phyloP scores from a whole-genome alignment of 2,888 invertebrate species.

The Cheilosia urbana region DNA sequence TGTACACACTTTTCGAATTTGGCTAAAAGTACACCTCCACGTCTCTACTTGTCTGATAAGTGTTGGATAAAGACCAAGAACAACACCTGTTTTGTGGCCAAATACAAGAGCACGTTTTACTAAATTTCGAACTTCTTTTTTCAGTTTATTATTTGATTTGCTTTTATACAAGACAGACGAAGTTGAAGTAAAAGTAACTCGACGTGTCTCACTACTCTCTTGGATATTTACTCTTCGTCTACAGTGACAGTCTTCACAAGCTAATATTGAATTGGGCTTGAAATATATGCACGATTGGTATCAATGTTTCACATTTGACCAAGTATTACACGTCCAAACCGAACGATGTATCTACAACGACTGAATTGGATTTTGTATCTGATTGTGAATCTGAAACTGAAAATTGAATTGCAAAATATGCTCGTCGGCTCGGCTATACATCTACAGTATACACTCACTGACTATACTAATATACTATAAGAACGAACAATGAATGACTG shows the following conservation, averaged over 20 bases:
- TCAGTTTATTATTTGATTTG: conserved; percentile 8
- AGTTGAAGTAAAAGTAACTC: neutral
- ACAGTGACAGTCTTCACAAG: conserved; percentile 12
- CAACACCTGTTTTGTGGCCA: conserved; percentile 66
- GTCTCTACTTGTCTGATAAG: conserved; percentile 14
- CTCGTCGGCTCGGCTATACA: neutral
- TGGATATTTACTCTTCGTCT: conserved; percentile 39
- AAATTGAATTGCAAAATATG: conserved; percentile 63
- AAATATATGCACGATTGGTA: conserved; percentile 7
- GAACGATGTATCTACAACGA: conserved; percentile 70
- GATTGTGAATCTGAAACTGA: conserved; percentile 50
- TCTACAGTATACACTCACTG: too few species aligned
- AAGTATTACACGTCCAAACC: conserved; percentile 65
- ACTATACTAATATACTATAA: too few species aligned
- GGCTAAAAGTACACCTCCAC: conserved; percentile 21
- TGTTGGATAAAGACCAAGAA: neutral
- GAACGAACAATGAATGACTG: neutral
- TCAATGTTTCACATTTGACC: neutral
- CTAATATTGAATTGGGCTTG: conserved; percentile 41
- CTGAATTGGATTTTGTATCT: conserved; percentile 52
- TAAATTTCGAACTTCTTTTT: conserved; percentile 42
- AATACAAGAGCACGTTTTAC: conserved; percentile 30
- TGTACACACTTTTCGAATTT: conserved; percentile 4
- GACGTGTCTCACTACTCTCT: conserved; percentile 11
- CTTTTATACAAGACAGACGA: conserved; percentile 10